phyloP scores from a whole-genome alignment of 2,888 invertebrate genomes.

The Pachycephus smyrnensis region DNA sequence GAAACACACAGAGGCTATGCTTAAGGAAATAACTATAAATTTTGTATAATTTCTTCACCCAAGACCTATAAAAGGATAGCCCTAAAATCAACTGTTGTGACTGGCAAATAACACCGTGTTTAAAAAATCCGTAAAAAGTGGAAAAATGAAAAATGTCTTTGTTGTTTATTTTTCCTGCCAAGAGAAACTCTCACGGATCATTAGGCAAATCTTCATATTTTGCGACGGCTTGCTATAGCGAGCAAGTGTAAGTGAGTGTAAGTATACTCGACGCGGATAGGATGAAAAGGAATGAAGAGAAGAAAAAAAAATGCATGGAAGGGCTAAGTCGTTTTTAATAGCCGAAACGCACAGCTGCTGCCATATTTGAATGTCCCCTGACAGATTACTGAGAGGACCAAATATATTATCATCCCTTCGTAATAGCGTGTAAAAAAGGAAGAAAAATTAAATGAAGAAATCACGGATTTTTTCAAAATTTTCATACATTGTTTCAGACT shows the following conservation, averaged over 20 bases:
- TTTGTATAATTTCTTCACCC: too few relatives aligned
- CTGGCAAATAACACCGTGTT: too few relatives aligned
- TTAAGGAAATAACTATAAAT: slow-evolving; percentile 9
- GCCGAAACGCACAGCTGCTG: slow-evolving; percentile 59
- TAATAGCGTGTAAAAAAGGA: not conserved
- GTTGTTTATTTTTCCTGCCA: not conserved
- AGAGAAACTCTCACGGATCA: slow-evolving; percentile 24
- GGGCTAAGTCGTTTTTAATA: slow-evolving; percentile 65
- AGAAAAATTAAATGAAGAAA: not conserved
- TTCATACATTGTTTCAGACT: too few relatives aligned
- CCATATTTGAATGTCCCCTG: slow-evolving; percentile 38
- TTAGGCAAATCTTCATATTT: slow-evolving; percentile 28
- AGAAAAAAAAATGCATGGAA: slow-evolving; percentile 27
- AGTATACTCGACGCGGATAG: slow-evolving; percentile 20
- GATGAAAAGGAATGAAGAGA: slow-evolving; percentile 8
- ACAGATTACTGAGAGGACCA: not conserved
- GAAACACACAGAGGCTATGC: slow-evolving; percentile 34
- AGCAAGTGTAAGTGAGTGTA: not conserved
- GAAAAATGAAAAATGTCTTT: too few relatives aligned
- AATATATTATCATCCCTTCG: too few relatives aligned
- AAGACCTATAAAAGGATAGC: too few relatives aligned
- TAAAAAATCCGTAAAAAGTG: too few relatives aligned
- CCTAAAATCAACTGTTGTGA: too few relatives aligned
- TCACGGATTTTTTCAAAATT: too few relatives aligned
- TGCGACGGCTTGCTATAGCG: slow-evolving; percentile 10